Evolutionary conservation across 1,140 invertebrate genomes (phyloP), one percentile per base, ranked within the genome.

Genomic region (Aradophagus sp.): DNA sequence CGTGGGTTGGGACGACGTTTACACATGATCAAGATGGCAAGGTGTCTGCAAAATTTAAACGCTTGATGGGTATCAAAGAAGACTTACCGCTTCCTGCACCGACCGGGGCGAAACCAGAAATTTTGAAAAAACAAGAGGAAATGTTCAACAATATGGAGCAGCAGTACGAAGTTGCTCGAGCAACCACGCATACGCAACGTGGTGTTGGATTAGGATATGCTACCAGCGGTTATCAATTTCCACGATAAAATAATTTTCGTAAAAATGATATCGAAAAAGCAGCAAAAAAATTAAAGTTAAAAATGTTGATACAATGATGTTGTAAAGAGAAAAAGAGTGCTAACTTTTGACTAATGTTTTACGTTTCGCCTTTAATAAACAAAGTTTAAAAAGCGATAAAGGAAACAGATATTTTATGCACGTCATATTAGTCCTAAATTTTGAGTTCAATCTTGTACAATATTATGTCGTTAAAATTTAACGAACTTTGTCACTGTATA

Each of bases 21-120:
- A 90, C 93, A 0, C 91, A 95, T 77, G 95, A 97, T 85, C 89
- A 91, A 20, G 96, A 97, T 85, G 95, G 95, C 29, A 92, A 95
- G 86, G 92, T 96, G 53, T 92, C 93, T 0, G 94, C 92, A n/a
- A 98, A 98, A 86, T 98, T 98, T 83, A 94, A 96, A 84, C 89
- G 96, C 66, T 86, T 98, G 6, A 98, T 98, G 96, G 97, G 97
- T 29, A 97, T 98, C 35, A 96, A 93, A 82, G 88, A 89, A 13
- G 88, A 87, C 83, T 78, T 69, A 50, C 79, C 85, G 8, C 77
- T 38, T 0, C 5, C 71, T 1, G 76, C 77, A 15, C 35, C 81
- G 2, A 1, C 39, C 0, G 78, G 84, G 26, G 35, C 83, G 1
- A 87, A 84, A 11, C 84, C 82, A 0, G 90, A 93, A 66, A 89